These are phyloP conservation scores for Brachirus orientalis DNA, from an alignment of 2,113 vertebrate genomes.

Conservation along the genomic window DNA sequence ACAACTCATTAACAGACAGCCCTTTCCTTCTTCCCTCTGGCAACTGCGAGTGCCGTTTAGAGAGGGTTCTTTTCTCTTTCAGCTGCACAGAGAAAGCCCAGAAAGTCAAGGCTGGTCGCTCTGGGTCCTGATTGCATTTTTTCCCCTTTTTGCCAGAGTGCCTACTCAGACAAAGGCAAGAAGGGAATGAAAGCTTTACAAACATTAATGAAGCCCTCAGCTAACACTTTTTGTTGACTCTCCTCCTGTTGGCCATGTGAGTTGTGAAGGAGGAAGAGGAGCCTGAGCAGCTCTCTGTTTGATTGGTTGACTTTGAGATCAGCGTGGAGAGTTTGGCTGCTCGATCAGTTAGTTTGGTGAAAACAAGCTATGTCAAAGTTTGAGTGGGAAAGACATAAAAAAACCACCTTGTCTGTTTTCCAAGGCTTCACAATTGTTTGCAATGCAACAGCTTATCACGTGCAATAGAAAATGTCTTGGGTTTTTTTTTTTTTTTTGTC, in stretches of 20 bases:
- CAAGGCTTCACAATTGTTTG: not conserved
- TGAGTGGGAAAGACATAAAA: not conserved
- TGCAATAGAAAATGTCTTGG: too few species aligned
- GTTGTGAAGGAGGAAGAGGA: conserved; percentile 88
- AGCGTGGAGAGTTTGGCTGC: conserved; percentile 49
- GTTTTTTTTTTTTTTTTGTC: too few species aligned
- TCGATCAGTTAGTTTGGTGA: conserved; percentile 46
- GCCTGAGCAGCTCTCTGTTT: conserved; percentile 75
- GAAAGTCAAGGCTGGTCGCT: conserved; percentile 76
- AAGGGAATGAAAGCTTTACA: conserved; percentile 68
- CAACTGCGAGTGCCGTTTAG: conserved; percentile 68
- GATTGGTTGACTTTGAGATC: conserved; percentile 69
- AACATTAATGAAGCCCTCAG: conserved; percentile 73
- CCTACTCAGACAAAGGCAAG: conserved; percentile 70
- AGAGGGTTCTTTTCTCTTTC: conserved; percentile 75
- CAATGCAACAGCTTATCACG: too few species aligned
- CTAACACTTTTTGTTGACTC: conserved; percentile 50
- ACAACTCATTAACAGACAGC: conserved; percentile 75
- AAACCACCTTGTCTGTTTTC: not conserved
- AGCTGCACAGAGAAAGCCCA: conserved; percentile 55
- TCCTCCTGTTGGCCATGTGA: conserved; percentile 82
- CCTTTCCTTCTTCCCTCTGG: conserved; percentile 57
- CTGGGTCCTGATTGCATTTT: conserved; percentile 73
- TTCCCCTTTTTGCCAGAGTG: conserved; percentile 58
- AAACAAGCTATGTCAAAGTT: conserved; percentile 43